These are phyloP conservation scores for Engystomops pustulosus DNA, from an alignment of 2,113 vertebrate genomes.

Conservation along the genomic window DNA sequence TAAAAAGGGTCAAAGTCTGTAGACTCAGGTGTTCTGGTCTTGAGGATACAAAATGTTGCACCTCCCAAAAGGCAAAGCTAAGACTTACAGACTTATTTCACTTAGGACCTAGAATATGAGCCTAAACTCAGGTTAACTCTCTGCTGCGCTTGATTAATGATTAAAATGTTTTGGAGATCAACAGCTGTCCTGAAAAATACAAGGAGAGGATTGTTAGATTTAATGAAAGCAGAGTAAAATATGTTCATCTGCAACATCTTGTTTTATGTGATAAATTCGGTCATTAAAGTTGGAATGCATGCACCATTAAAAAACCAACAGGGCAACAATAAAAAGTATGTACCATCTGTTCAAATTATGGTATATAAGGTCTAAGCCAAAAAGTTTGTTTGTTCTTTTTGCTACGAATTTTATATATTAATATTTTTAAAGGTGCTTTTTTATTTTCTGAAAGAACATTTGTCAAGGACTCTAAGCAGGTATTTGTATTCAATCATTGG, in stretches of 20 bases:
- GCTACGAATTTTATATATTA: neutral
- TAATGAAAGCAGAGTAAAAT: conserved; percentile 45
- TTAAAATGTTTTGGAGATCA: conserved; percentile 52
- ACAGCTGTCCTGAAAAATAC: conserved; percentile 47
- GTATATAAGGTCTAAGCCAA: neutral
- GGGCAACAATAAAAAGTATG: conserved; percentile 38
- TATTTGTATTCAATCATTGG: no score
- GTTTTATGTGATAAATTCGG: conserved; percentile 37
- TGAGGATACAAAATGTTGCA: conserved; percentile 58
- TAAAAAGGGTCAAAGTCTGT: conserved; percentile 71
- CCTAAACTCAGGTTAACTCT: conserved; percentile 54
- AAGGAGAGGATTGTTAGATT: conserved; percentile 42
- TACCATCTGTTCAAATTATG: conserved; percentile 33
- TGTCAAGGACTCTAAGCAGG: no score
- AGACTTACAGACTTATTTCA: conserved; percentile 71
- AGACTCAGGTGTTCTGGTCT: conserved; percentile 68
- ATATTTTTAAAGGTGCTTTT: no score
- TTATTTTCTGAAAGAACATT: no score
- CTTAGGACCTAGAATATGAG: conserved; percentile 60
- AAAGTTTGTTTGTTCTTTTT: neutral
- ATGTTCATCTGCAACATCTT: conserved; percentile 46
- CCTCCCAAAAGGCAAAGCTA: conserved; percentile 60
- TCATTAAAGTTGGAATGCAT: conserved; percentile 42
- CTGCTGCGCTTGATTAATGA: conserved; percentile 56
- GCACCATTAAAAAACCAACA: conserved; percentile 20